Base-by-base conservation (phyloP, 2,797 vertebrate genomes). In the Basileuterus tristriatus region DNA sequence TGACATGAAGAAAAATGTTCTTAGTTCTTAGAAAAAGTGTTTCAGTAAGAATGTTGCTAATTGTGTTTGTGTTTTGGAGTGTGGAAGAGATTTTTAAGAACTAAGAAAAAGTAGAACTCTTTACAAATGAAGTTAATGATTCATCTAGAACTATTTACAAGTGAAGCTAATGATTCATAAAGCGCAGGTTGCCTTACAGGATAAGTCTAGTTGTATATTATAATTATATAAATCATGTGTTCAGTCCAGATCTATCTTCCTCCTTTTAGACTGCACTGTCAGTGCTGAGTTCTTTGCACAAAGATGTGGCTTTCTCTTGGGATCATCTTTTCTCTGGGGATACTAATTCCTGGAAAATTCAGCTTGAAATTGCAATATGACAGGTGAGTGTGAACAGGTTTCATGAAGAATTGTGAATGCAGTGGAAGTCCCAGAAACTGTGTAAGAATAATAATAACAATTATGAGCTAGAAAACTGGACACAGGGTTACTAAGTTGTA, bases 221-320 rank as follows among this genome's bases (percentile, higher is more conserved):
- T 47, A 50, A 87, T 53, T 53, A 23, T 34, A 50, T n/a, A 83
- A 75, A 67, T 70, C 4, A 55, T 41, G 0, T 13, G 3, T 46
- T 92, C 32, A 58, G 20, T 55, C 32, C 43, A 69, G 43, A 81
- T 44, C 14, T 71, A 21, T 63, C 41, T 5, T 80, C 16, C 11
- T 87, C 49, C 21, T 74, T 34, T 49, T 22, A 63, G 56, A 24
- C 44, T 63, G 60, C 21, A 44, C 19, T 70, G 29, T 63, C 13
- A 7, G 8, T 8, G 18, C 43, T 67, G 37, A 23, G 13, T 37
- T 93, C 49, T 88, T 34, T 27, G 44, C 56, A 87, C 46, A 86
- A 93, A 86, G 49, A 97, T 97, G 96, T 60, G 55, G 89, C 49
- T 94, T 94, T 86, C 94, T 82, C 67, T 95, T 69, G 34, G 69